phyloP scores from a whole-genome alignment of 2,797 vertebrate species.

The Graptemys geographica region DNA sequence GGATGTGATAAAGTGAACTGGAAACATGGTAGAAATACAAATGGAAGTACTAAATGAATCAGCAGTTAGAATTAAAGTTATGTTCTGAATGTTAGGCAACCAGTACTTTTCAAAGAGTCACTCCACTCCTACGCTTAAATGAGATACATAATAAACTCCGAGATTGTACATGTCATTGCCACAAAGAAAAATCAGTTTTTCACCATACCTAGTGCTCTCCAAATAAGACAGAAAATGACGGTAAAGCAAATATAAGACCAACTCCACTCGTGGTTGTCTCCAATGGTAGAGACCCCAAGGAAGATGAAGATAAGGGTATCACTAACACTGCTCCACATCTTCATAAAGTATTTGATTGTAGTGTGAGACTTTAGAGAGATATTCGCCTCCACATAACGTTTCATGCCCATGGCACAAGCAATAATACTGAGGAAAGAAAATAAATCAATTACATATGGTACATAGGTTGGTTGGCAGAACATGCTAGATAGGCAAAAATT shows the following conservation, averaged over 20 bases:
- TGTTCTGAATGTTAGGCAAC: neutral
- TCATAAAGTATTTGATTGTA: conserved; percentile 82
- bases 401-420: conserved; percentile 88
- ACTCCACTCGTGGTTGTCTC: conserved; percentile 79
- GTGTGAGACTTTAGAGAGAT: conserved; percentile 82
- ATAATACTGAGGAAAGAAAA: conserved; percentile 79
- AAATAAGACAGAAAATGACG: conserved; percentile 78
- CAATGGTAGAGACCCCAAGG: conserved; percentile 78
- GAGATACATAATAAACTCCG: neutral
- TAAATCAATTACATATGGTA: neutral
- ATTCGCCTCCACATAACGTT: conserved; percentile 88
- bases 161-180: neutral
- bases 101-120: neutral
- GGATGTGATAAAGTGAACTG: neutral
- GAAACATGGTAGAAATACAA: neutral
- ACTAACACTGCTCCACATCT: conserved; percentile 81
- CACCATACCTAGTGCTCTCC: conserved; percentile 76
- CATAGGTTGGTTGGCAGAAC: neutral
- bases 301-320: conserved; percentile 83
- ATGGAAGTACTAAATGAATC: neutral
- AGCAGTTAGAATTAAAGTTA: neutral
- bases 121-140: neutral
- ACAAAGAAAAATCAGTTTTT: neutral
- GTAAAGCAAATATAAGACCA: conserved; percentile 81
- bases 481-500: neutral